Evolutionary conservation across 2,888 invertebrate species (phyloP), one percentile per base, ranked within the genome.

Genomic region (Pemphredon lugubris): DNA sequence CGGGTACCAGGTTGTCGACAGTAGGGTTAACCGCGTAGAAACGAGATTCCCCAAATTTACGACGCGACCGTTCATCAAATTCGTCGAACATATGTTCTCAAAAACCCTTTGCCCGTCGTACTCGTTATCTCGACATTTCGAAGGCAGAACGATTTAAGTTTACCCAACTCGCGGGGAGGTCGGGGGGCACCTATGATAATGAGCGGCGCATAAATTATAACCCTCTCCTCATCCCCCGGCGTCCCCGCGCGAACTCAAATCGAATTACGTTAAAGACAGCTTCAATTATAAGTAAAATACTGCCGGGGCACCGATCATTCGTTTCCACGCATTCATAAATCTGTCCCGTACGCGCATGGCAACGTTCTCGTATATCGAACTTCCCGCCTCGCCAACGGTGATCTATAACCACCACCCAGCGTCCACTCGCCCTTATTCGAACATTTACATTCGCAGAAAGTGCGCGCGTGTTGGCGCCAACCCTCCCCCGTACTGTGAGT

Each of bases 241-340:
- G 4, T 4, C 26, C 26, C 9, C 55, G 45, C 26, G 26, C 2
- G 2, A 42, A 39, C 39, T 48, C 47, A 57, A 63, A 63, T 63
- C 57, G 40, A 58, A 63, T 48, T 63, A 42, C 48, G 9, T 45
- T 20, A 34, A 23, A 34, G 40, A 48, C 47, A 67, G 32, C n/a
- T 42, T 67, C 39, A 51, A 65, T 47, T 67, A 67, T 37, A 45
- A 21, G 58, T 32, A 47, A 55, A 51, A 68, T 67, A 67, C 40
- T 30, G 44, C 18, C n/a, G 30, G 23, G 23, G 16, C 9, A 9
- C 16, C 18, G 26, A 67, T 58, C 45, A 11, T 47, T 34, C 45
- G 39, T 53, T 23, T 58, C 26, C 47, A n/a, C 39, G 13, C 23
- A 37, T 40, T 32, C 63, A 58, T 66, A 57, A 68, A 58, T 58